A percentile compares a stretch with the other conserved stretches of the same genome.
Evolutionary conservation across 2,797 vertebrate genomes (phyloP).

Genomic region (Premnoplex brunnescens): DNA sequence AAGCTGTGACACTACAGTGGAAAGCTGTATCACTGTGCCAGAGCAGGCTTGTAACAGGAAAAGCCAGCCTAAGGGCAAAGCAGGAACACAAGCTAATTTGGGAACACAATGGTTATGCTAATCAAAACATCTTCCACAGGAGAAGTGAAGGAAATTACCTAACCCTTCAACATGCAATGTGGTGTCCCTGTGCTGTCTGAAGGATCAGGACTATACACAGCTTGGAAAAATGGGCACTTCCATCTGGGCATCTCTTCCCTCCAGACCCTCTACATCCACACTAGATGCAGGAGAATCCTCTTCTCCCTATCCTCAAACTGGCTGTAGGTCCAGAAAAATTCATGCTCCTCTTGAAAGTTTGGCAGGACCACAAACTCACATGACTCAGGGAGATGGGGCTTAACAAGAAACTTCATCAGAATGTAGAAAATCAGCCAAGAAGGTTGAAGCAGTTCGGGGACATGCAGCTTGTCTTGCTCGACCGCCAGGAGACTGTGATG

Average conservation of each 20-base stretch:
- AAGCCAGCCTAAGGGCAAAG: slow-evolving; percentile 36
- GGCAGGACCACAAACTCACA: neutral
- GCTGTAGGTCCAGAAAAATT: neutral
- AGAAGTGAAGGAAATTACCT: slow-evolving; percentile 49
- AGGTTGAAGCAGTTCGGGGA: neutral
- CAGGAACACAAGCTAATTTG: neutral
- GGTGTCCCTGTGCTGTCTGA: neutral
- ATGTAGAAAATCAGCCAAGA: neutral
- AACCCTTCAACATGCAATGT: neutral
- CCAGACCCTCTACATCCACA: neutral
- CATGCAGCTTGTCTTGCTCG: neutral
- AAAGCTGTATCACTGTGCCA: neutral
- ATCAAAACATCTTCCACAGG: slow-evolving; percentile 49
- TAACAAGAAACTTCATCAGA: neutral
- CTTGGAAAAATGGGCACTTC: neutral
- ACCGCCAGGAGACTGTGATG: neutral
- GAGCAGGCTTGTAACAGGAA: neutral
- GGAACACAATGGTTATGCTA: slow-evolving; percentile 38
- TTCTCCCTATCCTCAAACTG: neutral
- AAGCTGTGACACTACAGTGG: neutral
- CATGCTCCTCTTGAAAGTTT: neutral
- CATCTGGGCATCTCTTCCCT: neutral
- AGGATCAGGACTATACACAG: neutral
- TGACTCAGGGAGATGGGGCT: neutral
- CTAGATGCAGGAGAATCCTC: neutral